Conservation (phyloP, 2,888 invertebrate species). For the Elysia crispata region DNA sequence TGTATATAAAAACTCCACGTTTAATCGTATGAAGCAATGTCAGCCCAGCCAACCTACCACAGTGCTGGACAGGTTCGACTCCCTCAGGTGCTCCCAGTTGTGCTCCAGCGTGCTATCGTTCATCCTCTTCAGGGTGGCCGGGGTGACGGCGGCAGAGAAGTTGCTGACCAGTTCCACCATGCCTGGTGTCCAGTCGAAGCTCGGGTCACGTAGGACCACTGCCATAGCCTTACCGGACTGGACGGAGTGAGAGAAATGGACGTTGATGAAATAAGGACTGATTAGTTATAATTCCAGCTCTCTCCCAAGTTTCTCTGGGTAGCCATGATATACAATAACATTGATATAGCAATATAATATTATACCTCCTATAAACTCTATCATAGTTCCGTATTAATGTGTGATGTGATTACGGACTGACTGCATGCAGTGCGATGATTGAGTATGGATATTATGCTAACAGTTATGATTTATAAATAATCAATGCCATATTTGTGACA, state of each 20-base stretch:
- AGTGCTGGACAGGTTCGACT: constrained; percentile 3
- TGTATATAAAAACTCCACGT: too few species aligned
- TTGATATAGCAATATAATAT: too few species aligned
- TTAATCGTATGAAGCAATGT: too few species aligned
- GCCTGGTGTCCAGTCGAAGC: not conserved
- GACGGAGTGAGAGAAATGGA: not conserved
- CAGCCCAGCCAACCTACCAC: constrained; percentile 18
- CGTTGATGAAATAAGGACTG: not conserved
- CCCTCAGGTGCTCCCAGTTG: constrained; percentile 12
- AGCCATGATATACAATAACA: too few species aligned
- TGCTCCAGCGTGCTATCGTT: not conserved
- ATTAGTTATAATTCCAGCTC: not conserved
- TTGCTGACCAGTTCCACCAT: not conserved
- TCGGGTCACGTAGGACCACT: not conserved
- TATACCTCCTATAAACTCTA: too few species aligned
- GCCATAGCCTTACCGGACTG: constrained; percentile 11
- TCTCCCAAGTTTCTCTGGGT: too few species aligned
- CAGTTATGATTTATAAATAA: too few species aligned
- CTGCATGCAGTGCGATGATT: too few species aligned
- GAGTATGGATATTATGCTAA: too few species aligned
- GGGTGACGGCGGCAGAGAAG: not conserved
- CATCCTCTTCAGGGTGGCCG: not conserved
- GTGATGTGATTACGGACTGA: too few species aligned
- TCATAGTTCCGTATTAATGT: too few species aligned
- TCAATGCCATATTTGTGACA: too few species aligned